A percentile compares a stretch with the other conserved stretches of the same genome.
These are phyloP conservation scores for Calephelis virginiensis DNA, from an alignment of 1,140 invertebrate genomes.

Conservation along the genomic window DNA sequence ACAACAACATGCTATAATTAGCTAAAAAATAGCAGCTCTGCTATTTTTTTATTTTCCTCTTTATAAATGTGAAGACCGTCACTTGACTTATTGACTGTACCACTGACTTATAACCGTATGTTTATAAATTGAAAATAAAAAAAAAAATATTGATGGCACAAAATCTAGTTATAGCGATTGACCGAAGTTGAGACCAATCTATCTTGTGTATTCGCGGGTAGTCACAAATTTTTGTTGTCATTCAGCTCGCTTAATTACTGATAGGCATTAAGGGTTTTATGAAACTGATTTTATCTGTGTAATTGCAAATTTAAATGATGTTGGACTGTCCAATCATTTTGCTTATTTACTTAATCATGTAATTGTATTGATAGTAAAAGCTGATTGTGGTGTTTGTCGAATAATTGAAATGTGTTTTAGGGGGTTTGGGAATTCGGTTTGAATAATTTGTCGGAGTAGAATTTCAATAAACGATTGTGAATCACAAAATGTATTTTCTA, in stretches of 20 bases:
- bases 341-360: conserved; percentile 14
- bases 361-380: conserved; percentile 16
- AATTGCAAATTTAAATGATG: conserved; percentile 23
- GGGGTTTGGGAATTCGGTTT: conserved; percentile 2
- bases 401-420: conserved; percentile 14
- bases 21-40: no score
- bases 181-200: conserved; percentile 1
- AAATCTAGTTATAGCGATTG: conserved; percentile 11
- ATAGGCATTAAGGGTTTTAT: conserved; percentile 26
- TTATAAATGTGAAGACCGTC: no score
- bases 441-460: no score
- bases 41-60: no score
- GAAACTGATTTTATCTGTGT: conserved; percentile 22
- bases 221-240: conserved; percentile 23
- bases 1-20: no score
- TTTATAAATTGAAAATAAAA: no score
- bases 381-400: conserved; percentile 9
- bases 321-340: conserved; percentile 13
- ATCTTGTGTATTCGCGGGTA: conserved; percentile 20
- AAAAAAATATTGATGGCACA: not conserved
- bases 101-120: no score
- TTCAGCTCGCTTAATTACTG: conserved; percentile 23
- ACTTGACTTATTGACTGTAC: no score
- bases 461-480: no score
- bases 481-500: no score